These are phyloP conservation scores for Molothrus aeneus DNA, from an alignment of 2,797 vertebrate species.

Conservation along the genomic window DNA sequence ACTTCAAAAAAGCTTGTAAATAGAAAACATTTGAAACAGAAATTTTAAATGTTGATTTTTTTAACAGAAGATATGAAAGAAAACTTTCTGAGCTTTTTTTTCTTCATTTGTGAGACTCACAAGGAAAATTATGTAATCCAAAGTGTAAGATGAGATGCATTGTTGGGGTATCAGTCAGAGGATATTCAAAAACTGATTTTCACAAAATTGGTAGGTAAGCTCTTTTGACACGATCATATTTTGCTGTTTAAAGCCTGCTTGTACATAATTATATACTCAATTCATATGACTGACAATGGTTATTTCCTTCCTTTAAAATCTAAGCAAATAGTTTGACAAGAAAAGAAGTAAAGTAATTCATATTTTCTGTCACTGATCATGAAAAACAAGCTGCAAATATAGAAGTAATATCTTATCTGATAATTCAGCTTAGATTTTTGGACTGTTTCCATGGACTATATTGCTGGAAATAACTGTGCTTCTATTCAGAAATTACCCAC, in stretches of 20 bases:
- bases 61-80: background rate
- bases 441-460: background rate
- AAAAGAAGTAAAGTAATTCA: background rate
- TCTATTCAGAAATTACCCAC: background rate
- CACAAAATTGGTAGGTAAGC: background rate
- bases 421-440: background rate
- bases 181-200: background rate
- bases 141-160: background rate
- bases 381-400: background rate
- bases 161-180: background rate
- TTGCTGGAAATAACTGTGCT: background rate
- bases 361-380: background rate
- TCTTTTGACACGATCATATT: background rate
- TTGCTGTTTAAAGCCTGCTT: background rate
- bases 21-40: background rate
- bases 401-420: background rate
- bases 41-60: background rate
- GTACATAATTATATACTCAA: background rate
- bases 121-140: background rate
- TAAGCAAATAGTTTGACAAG: conserved; percentile 21
- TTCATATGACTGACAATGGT: background rate
- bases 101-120: background rate
- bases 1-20: background rate
- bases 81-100: background rate
- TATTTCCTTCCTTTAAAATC: conserved; percentile 20